phyloP scores from a whole-genome alignment of 1,140 invertebrate genomes.

The Charaxes varanes region DNA sequence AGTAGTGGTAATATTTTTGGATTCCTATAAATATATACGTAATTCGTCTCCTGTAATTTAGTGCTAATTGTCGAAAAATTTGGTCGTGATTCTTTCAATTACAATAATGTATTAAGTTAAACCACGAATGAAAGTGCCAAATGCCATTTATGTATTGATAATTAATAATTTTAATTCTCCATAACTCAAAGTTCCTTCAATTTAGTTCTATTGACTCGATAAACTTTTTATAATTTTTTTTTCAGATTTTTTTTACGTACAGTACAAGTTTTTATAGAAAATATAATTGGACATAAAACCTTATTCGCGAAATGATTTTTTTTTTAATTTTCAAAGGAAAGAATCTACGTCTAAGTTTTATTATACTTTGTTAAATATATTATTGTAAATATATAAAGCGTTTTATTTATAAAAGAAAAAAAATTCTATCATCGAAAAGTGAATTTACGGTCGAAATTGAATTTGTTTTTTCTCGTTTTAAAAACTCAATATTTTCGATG shows the following conservation, averaged over 20 bases:
- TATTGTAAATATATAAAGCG: slow-evolving; percentile 62
- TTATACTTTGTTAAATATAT: slow-evolving; percentile 41
- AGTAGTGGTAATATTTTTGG: slow-evolving; percentile 72
- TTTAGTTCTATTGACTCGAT: too few relatives aligned
- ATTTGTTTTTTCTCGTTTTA: slow-evolving; percentile 43
- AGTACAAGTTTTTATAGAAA: too few relatives aligned
- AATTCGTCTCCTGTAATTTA: slow-evolving; percentile 59
- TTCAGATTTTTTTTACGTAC: neutral
- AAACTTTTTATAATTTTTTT: too few relatives aligned
- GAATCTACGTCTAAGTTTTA: slow-evolving; percentile 54
- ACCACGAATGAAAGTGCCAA: slow-evolving; percentile 18
- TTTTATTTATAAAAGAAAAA: slow-evolving; percentile 60
- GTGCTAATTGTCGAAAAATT: slow-evolving; percentile 39
- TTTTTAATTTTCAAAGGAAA: slow-evolving; percentile 42
- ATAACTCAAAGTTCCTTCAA: slow-evolving; percentile 37
- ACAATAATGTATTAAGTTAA: slow-evolving; percentile 31
- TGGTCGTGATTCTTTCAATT: slow-evolving; percentile 60
- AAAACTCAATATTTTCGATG: slow-evolving; percentile 31
- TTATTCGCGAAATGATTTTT: too few relatives aligned
- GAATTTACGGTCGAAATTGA: too few relatives aligned
- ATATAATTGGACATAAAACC: too few relatives aligned
- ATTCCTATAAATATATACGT: slow-evolving; percentile 74
- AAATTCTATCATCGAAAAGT: slow-evolving; percentile 28
- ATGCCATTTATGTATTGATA: slow-evolving; percentile 22
- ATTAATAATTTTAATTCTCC: slow-evolving; percentile 9